phyloP scores from a whole-genome alignment of 2,113 vertebrate genomes.

The Pedionomus torquatus region DNA sequence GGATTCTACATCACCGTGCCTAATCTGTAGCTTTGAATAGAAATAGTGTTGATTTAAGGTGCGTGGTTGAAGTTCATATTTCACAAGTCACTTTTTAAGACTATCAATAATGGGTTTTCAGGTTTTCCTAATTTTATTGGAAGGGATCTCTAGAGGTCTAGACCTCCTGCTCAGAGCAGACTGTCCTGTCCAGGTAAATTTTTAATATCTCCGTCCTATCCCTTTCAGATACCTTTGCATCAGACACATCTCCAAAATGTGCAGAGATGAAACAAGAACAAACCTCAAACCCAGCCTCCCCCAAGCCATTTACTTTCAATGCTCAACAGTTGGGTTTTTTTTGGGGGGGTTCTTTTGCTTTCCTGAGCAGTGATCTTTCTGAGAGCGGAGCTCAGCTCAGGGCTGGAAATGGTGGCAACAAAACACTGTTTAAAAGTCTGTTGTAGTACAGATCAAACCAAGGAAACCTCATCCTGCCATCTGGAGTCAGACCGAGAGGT shows the following conservation, averaged over 20 bases:
- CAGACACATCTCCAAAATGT: background rate
- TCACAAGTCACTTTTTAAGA: background rate
- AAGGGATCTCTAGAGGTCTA: background rate
- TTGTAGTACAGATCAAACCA: background rate
- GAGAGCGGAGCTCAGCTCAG: background rate
- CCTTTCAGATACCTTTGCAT: background rate
- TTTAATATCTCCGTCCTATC: background rate
- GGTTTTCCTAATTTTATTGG: background rate
- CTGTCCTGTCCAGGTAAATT: background rate
- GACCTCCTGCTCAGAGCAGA: background rate
- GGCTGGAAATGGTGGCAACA: background rate
- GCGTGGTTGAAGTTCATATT: background rate
- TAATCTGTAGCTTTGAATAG: background rate
- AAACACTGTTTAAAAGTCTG: background rate
- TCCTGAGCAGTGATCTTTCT: background rate
- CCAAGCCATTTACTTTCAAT: background rate
- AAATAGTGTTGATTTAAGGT: background rate
- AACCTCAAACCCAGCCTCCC: background rate
- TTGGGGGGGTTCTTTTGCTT: too few relatives aligned
- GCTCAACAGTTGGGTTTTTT: background rate
- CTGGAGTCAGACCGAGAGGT: constrained; percentile 33
- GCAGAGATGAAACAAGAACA: background rate
- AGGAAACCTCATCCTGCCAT: constrained; percentile 41
- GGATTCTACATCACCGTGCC: background rate
- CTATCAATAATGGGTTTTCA: background rate